Base-by-base conservation (phyloP, 2,797 vertebrate genomes). In the Etheostoma perlongum region DNA sequence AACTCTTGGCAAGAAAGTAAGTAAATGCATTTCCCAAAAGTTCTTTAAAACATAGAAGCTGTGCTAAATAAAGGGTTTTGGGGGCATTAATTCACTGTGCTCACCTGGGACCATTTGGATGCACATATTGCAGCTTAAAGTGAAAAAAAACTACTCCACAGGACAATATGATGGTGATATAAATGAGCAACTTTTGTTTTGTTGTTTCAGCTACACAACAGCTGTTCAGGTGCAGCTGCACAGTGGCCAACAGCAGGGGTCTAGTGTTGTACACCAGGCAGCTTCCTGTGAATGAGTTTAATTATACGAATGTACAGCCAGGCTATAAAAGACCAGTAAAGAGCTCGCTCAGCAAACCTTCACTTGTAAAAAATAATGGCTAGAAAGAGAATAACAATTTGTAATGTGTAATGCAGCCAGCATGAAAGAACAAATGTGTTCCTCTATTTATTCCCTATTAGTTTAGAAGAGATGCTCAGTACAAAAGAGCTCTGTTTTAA, bases 381-480 rank as follows among this genome's bases (percentile, higher is more conserved):
- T 58, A 15, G 19, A 53, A 51, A 69, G 70, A 25, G 13, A 78
- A 66, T 8, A 72, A 74, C 2, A 82, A 72, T 85, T 81, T 79
- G 71, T 63, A 83, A 76, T 74, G 47, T 81, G 65, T 60, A 64
- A 76, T 59, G 52, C 65, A 25, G 77, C 51, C 57, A 23, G 51
- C 70, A 23, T 74, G 27, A 68, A 75, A 60, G 54, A 84, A 84
- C 76, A 82, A 76, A 79, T 76, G 36, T 58, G 53, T 78, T 52
- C 15, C 7, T 55, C 47, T 27, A 36, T 72, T 67, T 78, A 74
- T 72, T 83, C 67, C 61, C 62, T 23, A 1, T 18, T 33, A 74
- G 57, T 76, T 77, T 62, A 0, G 21, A 59, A 49, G 4, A 18
- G 49, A 33, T 42, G 59, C 71, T 72, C 44, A 5, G 19, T 12